These are phyloP conservation scores for Drosophila parabipectinata DNA, from an alignment of 1,140 invertebrate species.

Conservation along the genomic window DNA sequence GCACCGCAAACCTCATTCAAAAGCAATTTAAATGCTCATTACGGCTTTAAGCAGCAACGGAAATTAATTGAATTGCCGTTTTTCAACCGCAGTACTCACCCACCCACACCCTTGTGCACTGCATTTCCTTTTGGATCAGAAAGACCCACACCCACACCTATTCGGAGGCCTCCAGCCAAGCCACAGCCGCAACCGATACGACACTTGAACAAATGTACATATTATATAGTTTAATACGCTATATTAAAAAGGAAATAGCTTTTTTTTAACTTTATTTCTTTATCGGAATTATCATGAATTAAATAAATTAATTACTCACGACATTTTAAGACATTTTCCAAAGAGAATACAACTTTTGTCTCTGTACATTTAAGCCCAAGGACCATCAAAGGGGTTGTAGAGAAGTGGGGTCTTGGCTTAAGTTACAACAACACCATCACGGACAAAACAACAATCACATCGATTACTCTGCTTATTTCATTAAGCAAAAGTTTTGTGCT, in stretches of 20 bases:
- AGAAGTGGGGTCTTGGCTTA: conserved; percentile 42
- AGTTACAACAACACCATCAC: conserved; percentile 40
- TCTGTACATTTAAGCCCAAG: not conserved
- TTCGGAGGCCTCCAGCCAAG: conserved; percentile 56
- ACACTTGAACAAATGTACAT: conserved; percentile 76
- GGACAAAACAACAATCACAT: conserved; percentile 59
- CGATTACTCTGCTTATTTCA: conserved; percentile 76
- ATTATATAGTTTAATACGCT: conserved; percentile 17
- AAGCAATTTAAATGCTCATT: conserved; percentile 82
- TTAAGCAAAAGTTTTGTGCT: conserved; percentile 69
- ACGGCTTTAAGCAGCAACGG: conserved; percentile 76
- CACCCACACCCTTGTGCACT: conserved; percentile 10
- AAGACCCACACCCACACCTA: conserved; percentile 17
- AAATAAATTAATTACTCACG: no score
- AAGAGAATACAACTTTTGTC: not conserved
- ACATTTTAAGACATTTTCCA: no score
- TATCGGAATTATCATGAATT: no score
- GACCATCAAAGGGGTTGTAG: conserved; percentile 9
- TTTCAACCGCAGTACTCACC: conserved; percentile 62
- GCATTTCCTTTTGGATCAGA: conserved; percentile 27
- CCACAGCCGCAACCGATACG: conserved; percentile 78
- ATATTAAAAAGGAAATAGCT: not conserved
- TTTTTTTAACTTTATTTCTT: not conserved
- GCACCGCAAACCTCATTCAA: conserved; percentile 73
- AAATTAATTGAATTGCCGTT: conserved; percentile 82